These are phyloP conservation scores for Villa cingulata DNA, from an alignment of 2,888 invertebrate species.

Conservation along the genomic window DNA sequence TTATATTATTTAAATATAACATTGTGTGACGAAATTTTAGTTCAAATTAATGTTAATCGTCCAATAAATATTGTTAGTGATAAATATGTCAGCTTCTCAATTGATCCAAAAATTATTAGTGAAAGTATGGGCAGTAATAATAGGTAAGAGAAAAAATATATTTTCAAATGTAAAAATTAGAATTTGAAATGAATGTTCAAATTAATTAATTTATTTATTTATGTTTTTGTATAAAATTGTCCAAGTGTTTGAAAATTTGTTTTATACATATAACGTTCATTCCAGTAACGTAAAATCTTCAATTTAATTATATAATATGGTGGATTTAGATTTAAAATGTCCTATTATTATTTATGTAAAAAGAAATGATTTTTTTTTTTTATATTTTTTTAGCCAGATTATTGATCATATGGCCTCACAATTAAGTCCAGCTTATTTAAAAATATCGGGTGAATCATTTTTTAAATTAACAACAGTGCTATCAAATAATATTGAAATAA, in stretches of 20 bases:
- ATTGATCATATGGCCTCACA: constrained; percentile 8
- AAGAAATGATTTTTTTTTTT: no score
- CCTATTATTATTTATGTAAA: no score
- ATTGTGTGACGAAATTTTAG: constrained; percentile 33
- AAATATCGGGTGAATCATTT: constrained; percentile 8
- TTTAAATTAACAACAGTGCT: not conserved
- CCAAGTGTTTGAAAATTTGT: no score
- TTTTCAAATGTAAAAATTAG: no score
- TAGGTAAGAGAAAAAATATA: constrained; percentile 23
- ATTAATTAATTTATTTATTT: no score
- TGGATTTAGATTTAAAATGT: no score
- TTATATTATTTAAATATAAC: not conserved
- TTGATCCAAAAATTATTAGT: constrained; percentile 49
- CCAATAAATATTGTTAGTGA: constrained; percentile 45
- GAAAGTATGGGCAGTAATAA: constrained; percentile 13
- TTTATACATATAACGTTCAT: no score
- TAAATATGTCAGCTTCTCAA: constrained; percentile 51
- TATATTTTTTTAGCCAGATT: constrained; percentile 3
- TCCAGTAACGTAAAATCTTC: no score
- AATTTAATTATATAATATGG: no score
- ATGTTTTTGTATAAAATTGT: no score
- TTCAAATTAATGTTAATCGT: constrained; percentile 42
- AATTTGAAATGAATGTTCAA: no score
- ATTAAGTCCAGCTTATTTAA: constrained; percentile 8
- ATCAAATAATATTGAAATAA: constrained; percentile 1